A percentile compares a stretch with the other conserved stretches of the same genome.
Evolutionary conservation across 2,888 invertebrate genomes (phyloP).

Genomic region (Synanthedon formicaeformis): DNA sequence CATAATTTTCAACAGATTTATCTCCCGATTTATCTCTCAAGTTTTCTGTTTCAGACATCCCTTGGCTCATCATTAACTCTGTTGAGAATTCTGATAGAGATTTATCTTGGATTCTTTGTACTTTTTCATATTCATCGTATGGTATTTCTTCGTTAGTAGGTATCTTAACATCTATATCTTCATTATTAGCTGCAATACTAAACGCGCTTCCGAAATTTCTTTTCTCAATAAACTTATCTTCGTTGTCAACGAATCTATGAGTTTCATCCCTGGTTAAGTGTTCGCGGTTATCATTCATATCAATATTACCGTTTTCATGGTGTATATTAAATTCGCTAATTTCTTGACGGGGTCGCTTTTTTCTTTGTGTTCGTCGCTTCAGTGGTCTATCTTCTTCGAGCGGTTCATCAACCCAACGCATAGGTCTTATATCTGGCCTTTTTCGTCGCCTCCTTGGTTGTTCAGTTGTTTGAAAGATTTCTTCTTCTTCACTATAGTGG

Average conservation of each 20-base stretch:
- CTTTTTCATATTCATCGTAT: background rate
- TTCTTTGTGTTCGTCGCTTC: conserved; percentile 41
- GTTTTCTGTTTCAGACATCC: conserved; percentile 2
- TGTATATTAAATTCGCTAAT: background rate
- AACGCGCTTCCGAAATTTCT: background rate
- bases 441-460: conserved; percentile 38
- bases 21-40: conserved; percentile 13
- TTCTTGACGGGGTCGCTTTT: conserved; percentile 30
- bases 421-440: conserved; percentile 32
- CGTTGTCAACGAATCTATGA: background rate
- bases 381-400: conserved; percentile 34
- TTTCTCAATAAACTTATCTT: background rate
- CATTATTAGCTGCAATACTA: background rate
- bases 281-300: background rate
- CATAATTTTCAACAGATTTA: conserved; percentile 3
- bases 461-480: conserved; percentile 22
- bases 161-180: background rate
- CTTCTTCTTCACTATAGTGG: conserved; percentile 25
- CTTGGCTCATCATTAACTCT: conserved; percentile 16
- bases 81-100: conserved; percentile 45
- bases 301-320: background rate
- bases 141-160: background rate
- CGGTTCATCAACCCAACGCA: conserved; percentile 47
- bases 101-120: conserved; percentile 22
- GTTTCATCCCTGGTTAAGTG: background rate